Conservation (phyloP, 2,888 invertebrate species). For the Anthrax anthrax region DNA sequence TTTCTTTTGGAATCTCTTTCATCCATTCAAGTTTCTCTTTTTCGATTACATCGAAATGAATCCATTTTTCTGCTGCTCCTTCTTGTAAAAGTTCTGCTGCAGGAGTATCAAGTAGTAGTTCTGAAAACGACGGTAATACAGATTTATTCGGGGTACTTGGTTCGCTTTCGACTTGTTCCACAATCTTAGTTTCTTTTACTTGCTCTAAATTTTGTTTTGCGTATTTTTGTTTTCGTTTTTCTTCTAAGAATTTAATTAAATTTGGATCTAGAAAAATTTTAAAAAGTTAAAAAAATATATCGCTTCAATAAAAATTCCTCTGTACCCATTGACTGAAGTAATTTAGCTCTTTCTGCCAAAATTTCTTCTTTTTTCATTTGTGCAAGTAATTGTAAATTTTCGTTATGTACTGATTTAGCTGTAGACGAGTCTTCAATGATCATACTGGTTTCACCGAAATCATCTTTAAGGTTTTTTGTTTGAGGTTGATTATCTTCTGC, state of each 20-base stretch:
- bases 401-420: conserved; percentile 50
- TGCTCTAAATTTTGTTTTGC: background rate
- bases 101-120: background rate
- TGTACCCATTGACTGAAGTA: conserved; percentile 39
- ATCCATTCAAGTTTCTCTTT: conserved; percentile 82
- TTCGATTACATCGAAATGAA: conserved; percentile 77
- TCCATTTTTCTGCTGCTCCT: conserved; percentile 44
- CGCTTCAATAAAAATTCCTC: background rate
- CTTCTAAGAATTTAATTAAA: conserved; percentile 9
- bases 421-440: conserved; percentile 35
- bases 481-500: conserved; percentile 8
- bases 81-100: background rate
- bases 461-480: conserved; percentile 9
- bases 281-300: background rate
- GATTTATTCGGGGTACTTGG: background rate
- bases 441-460: conserved; percentile 15
- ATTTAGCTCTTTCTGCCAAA: conserved; percentile 51
- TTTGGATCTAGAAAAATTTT: conserved; percentile 7
- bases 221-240: conserved; percentile 5
- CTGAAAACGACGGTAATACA: background rate
- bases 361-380: conserved; percentile 63
- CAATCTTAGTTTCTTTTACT: background rate
- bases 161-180: background rate
- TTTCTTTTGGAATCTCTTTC: conserved; percentile 46
- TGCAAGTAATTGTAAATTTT: conserved; percentile 52